Conservation (phyloP, 37 sponge, comb jelly and placozoan genomes). For the Spongilla lacustris region DNA sequence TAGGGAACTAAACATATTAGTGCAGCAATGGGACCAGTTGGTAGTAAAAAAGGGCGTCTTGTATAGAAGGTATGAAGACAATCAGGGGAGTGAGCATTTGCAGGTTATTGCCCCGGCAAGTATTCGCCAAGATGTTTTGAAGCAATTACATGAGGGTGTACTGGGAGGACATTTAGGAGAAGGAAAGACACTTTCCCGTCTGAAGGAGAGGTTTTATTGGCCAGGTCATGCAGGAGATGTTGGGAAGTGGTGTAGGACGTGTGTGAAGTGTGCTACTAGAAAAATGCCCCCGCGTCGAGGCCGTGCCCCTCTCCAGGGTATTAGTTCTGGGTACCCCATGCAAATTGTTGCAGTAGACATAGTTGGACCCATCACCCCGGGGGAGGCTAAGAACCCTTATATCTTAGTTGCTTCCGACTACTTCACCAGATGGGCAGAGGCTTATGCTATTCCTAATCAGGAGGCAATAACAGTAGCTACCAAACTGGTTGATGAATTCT, state of each 20-base stretch:
- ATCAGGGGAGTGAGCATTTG: not conserved
- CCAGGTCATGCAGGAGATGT: constrained; percentile 10
- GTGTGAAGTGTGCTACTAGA: not conserved
- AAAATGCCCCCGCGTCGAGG: constrained; percentile 6
- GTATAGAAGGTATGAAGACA: constrained; percentile 7
- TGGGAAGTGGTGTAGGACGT: not conserved
- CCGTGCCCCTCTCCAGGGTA: constrained; percentile 10
- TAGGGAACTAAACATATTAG: not conserved
- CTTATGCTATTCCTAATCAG: constrained; percentile 31
- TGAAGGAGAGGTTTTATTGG: constrained; percentile 34
- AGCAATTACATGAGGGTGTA: not conserved
- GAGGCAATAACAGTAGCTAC: constrained; percentile 14
- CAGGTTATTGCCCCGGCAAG: too few species aligned
- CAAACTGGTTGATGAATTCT: not conserved
- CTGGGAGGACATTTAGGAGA: constrained; percentile 12
- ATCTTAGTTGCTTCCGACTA: constrained; percentile 20
- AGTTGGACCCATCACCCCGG: constrained; percentile 13
- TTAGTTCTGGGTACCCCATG: constrained; percentile 15
- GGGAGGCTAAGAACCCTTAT: not conserved
- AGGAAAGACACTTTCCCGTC: constrained; percentile 3
- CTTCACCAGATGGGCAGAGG: constrained; percentile 33
- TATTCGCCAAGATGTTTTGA: not conserved
- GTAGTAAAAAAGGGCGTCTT: constrained; percentile 25
- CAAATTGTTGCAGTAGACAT: constrained; percentile 29
- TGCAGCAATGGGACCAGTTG: constrained; percentile 19